A percentile compares a stretch with the other conserved stretches of the same genome.
phyloP scores from a whole-genome alignment of 2,797 vertebrate genomes.

The Sphenopsis melanotis region DNA sequence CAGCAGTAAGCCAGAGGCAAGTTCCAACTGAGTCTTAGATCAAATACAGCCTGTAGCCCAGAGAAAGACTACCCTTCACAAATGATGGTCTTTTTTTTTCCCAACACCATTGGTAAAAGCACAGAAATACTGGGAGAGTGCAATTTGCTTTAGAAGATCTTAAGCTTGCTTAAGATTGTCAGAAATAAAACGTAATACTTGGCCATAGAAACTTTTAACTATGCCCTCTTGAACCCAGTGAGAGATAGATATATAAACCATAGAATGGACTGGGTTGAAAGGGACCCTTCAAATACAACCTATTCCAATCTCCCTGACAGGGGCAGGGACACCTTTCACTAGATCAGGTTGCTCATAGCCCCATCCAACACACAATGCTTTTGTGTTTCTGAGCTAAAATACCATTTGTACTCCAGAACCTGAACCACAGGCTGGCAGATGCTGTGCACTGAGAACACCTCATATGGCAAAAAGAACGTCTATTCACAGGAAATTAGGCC shows the following conservation, averaged over 20 bases:
- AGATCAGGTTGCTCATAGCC: background rate
- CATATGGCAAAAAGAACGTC: background rate
- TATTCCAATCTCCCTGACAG: rapidly evolving
- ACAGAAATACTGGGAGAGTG: background rate
- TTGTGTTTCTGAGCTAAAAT: background rate
- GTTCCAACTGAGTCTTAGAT: background rate
- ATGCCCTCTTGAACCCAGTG: background rate
- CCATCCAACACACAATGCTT: background rate
- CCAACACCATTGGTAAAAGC: background rate
- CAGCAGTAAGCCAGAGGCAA: rapidly evolving
- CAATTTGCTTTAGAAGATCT: background rate
- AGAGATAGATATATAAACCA: background rate
- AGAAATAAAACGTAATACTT: background rate
- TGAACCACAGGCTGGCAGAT: background rate
- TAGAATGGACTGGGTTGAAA: background rate
- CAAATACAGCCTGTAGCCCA: background rate
- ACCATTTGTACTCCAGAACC: too few relatives aligned
- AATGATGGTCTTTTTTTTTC: background rate
- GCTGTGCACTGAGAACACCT: background rate
- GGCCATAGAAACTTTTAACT: background rate
- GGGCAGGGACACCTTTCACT: background rate
- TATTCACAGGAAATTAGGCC: background rate
- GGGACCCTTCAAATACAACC: background rate
- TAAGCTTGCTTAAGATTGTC: background rate
- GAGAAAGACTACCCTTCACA: background rate